Conservation (phyloP, 2,888 invertebrate genomes). For the Timandra comae region DNA sequence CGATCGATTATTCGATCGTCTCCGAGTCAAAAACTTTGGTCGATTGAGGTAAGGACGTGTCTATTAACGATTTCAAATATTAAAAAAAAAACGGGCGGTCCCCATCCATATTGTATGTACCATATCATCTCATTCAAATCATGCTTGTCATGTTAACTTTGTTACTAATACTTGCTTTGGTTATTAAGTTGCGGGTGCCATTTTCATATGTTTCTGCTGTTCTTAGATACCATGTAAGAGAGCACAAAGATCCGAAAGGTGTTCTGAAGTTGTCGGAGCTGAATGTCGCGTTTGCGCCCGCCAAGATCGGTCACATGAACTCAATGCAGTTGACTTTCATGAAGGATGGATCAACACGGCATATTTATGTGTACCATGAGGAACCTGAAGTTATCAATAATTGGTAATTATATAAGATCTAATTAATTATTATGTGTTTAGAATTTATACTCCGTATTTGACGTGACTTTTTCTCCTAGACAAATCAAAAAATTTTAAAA, state of each 20-base stretch:
- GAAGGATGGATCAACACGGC: conserved; percentile 90
- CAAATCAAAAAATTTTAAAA: too few species aligned
- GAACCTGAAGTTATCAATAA: conserved; percentile 89
- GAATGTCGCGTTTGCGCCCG: conserved; percentile 89
- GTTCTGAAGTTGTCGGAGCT: conserved; percentile 87
- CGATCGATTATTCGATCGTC: conserved; percentile 64
- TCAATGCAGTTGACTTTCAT: conserved; percentile 91
- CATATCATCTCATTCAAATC: conserved; percentile 21
- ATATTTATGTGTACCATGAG: conserved; percentile 91
- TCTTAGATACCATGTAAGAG: conserved; percentile 81
- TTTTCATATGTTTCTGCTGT: conserved; percentile 8
- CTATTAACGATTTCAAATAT: conserved; percentile 10
- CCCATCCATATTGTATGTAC: conserved; percentile 7
- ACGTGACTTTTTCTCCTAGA: too few species aligned
- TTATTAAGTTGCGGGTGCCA: neutral
- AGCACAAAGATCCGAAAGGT: conserved; percentile 88
- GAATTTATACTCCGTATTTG: too few species aligned
- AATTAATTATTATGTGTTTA: too few species aligned
- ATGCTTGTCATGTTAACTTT: conserved; percentile 15
- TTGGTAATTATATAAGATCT: too few species aligned
- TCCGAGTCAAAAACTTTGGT: conserved; percentile 71
- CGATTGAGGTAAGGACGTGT: conserved; percentile 66
- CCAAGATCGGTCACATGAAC: conserved; percentile 86
- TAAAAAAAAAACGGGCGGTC: conserved; percentile 12
- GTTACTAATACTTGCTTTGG: conserved; percentile 12